Evolutionary conservation across 2,888 invertebrate genomes (phyloP).

Genomic region (Apamea monoglypha): DNA sequence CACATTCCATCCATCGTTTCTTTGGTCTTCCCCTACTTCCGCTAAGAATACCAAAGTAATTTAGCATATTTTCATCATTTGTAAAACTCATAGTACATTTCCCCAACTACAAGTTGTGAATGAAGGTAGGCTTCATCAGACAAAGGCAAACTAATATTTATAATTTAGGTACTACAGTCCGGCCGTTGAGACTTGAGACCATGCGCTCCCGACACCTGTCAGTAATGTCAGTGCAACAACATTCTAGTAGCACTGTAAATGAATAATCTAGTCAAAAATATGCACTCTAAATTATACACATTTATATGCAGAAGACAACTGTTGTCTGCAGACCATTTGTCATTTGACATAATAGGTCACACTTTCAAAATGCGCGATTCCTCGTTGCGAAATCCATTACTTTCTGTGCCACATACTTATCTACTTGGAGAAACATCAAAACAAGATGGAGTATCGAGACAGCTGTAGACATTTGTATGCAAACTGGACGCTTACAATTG

Average conservation of each 20-base stretch:
- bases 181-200: too few species aligned
- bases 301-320: neutral
- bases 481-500: slow-evolving; percentile 9
- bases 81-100: neutral
- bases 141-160: neutral
- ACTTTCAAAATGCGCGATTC: slow-evolving; percentile 3
- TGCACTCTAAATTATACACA: neutral
- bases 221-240: too few species aligned
- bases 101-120: neutral
- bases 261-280: neutral
- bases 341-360: neutral
- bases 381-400: slow-evolving; percentile 8
- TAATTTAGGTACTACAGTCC: too few species aligned
- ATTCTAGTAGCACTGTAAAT: too few species aligned
- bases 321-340: neutral
- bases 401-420: slow-evolving; percentile 22
- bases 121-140: neutral
- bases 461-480: slow-evolving; percentile 36
- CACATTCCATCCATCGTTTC: too few species aligned
- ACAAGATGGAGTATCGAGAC: neutral
- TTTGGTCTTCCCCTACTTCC: too few species aligned
- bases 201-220: too few species aligned
- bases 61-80: neutral
- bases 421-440: slow-evolving; percentile 27
- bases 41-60: neutral